Evolutionary conservation across 2,797 vertebrate genomes (phyloP), one percentile per base, ranked within the genome.

Genomic region (Miichthys miiuy): DNA sequence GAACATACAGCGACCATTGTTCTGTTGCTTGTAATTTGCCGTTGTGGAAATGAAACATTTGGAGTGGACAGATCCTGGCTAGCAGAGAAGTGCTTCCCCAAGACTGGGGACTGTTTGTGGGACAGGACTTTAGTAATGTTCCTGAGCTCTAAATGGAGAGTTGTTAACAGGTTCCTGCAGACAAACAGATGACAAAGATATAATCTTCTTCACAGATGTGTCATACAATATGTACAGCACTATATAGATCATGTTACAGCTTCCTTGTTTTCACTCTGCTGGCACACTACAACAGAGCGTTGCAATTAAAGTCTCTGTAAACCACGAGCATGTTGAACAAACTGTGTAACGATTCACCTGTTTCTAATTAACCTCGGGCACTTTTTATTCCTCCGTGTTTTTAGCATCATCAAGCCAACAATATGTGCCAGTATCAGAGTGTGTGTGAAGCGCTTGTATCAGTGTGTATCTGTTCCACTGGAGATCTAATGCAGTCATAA

Each of bases 221-320:
- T 9, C 50, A 3, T 34, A 27, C 48, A 54, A 12, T 62, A 51
- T 58, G 30, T 12, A 23, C 47, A 34, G 20, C 5, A 54, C 25
- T 63, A 12, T 44, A 42, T 46, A n/a, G 9, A 38, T 38, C 34
- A 9, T 0, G 8, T 38, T 9, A 9, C 34, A 38, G 34, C 34
- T 38, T 38, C 34, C 8, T 38, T 38, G 34, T 38, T 38, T 68
- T 60, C 25, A 47, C n/a, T 38, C 34, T 9, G 34, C 34, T 38
- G 13, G 8, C 18, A 41, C 20, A 52, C 5, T 54, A 44, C 13
- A 56, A 38, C 42, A 44, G 4, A 44, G 42, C 42, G 46, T 72
- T 57, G 77, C 47, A 74, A 21, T 79, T 23, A 48, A 8, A 47
- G 14, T 54, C 18, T 58, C 34, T 76, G 10, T 23, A 54, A 79